phyloP scores from a whole-genome alignment of 2,888 invertebrate species.

The Pardosa pseudoannulata region DNA sequence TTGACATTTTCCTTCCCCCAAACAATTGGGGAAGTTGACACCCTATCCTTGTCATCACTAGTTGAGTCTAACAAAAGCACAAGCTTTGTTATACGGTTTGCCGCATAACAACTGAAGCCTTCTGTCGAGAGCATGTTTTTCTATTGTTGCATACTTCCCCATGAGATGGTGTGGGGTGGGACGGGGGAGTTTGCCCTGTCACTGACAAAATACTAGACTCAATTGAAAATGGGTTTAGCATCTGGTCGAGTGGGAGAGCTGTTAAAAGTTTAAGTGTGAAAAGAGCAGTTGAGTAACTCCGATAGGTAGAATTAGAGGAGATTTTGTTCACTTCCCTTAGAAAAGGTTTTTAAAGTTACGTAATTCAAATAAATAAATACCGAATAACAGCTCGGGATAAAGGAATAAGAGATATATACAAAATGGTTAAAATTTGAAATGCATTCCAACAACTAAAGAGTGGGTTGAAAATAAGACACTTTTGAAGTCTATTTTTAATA shows the following conservation, averaged over 20 bases:
- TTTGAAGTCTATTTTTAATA: too few relatives aligned
- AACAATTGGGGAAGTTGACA: constrained; percentile 36
- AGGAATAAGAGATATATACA: too few relatives aligned
- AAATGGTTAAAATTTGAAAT: too few relatives aligned
- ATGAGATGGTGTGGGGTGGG: constrained; percentile 11
- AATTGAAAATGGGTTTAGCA: constrained; percentile 63
- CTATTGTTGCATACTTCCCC: constrained; percentile 31
- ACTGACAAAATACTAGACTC: constrained; percentile 10
- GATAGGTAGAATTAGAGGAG: too few relatives aligned
- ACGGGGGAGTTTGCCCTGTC: constrained; percentile 13
- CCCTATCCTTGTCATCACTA: constrained; percentile 36
- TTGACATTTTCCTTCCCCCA: constrained; percentile 13
- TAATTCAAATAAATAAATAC: too few relatives aligned
- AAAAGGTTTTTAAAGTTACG: too few relatives aligned
- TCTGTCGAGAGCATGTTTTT: constrained; percentile 47
- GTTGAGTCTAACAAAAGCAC: neutral
- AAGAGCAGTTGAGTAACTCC: neutral
- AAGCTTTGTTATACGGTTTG: constrained; percentile 59
- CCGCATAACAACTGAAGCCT: constrained; percentile 65
- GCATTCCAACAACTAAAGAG: too few relatives aligned
- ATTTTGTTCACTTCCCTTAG: too few relatives aligned
- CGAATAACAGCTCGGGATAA: too few relatives aligned
- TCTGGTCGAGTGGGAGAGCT: constrained; percentile 17
- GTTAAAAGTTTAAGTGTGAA: neutral
- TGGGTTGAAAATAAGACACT: too few relatives aligned